Evolutionary conservation across 1,140 invertebrate genomes (phyloP), one percentile per base, ranked within the genome.

Genomic region (Drosophila pseudoananassae): DNA sequence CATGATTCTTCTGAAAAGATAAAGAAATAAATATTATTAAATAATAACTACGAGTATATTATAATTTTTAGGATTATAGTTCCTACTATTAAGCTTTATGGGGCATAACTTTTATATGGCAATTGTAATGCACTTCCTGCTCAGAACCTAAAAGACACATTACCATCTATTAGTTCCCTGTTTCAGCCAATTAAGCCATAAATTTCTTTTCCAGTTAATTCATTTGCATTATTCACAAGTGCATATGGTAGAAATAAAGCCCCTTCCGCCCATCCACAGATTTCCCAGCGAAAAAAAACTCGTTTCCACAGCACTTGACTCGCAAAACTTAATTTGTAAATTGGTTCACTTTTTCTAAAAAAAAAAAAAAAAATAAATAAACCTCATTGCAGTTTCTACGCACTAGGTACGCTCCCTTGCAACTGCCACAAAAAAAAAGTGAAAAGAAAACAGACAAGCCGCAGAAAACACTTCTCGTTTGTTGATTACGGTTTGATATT

Each of bases 401-500:
- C 59, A 58, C 52, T 60, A 29, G 1, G 27, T 8, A 6, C 6
- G 6, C 8, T 29, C 56, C 20, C 20, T 20, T 20, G 20, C 20
- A 20, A 20, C 10, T 5, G 10, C 38, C 10, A 33, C 53, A 57
- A 55, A 59, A 70, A 52, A 70, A 63, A 40, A 51, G 63, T 59
- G 33, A 65, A 77, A 72, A 78, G 56, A 78, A 73, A 73, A 63
- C 40, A 57, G 36, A 36, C 47, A 58, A 36, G 43, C 31, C 31
- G 27, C 55, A 63, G 65, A 74, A 68, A 64, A 55, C 69, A 79
- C 58, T 74, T 74, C 55, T 57, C 38, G 45, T 31, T n/a, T 45
- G 64, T 56, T 81, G 73, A 87, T 84, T 84, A 79, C 64, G 60
- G 59, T 66, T 71, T 87, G 82, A 87, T 87, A 85, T 87, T 87